Conservation (phyloP, 2,888 invertebrate genomes). For the Kryphioiulus occultus region DNA sequence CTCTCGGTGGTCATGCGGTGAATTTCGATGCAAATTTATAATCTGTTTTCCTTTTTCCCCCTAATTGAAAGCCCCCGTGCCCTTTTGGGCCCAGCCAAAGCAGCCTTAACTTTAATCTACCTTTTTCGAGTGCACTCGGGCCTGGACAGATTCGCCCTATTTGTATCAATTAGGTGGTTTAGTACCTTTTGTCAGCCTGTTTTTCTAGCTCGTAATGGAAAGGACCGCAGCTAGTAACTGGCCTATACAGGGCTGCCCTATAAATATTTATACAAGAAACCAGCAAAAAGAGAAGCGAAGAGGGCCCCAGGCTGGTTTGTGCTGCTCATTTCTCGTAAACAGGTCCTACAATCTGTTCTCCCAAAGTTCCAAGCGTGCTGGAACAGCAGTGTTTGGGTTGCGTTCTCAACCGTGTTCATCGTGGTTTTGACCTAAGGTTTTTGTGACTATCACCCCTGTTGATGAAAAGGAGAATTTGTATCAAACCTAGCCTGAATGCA, state of each 20-base stretch:
- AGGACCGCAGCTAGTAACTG: not conserved
- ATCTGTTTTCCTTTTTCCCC: constrained; percentile 12
- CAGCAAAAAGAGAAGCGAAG: not conserved
- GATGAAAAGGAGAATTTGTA: not conserved
- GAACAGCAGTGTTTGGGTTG: not conserved
- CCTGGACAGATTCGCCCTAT: not conserved
- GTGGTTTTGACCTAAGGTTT: not conserved
- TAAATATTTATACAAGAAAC: constrained; percentile 24
- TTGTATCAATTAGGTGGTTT: constrained; percentile 32
- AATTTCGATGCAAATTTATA: constrained; percentile 33
- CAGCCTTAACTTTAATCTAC: constrained; percentile 12
- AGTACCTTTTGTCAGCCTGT: constrained; percentile 10
- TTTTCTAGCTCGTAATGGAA: not conserved
- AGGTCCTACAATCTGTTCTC: constrained; percentile 20
- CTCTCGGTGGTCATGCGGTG: not conserved
- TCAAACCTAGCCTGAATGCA: not conserved
- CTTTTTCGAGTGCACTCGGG: constrained; percentile 10
- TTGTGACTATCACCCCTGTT: not conserved
- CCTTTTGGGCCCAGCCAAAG: constrained; percentile 1
- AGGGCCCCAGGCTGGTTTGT: not conserved
- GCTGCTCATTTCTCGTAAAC: not conserved
- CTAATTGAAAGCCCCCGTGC: constrained; percentile 8
- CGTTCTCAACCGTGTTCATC: not conserved
- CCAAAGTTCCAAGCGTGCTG: not conserved
- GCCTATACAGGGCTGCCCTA: not conserved